These are phyloP conservation scores for Coregonus ussuriensis DNA, from an alignment of 2,797 vertebrate genomes.

Conservation along the genomic window DNA sequence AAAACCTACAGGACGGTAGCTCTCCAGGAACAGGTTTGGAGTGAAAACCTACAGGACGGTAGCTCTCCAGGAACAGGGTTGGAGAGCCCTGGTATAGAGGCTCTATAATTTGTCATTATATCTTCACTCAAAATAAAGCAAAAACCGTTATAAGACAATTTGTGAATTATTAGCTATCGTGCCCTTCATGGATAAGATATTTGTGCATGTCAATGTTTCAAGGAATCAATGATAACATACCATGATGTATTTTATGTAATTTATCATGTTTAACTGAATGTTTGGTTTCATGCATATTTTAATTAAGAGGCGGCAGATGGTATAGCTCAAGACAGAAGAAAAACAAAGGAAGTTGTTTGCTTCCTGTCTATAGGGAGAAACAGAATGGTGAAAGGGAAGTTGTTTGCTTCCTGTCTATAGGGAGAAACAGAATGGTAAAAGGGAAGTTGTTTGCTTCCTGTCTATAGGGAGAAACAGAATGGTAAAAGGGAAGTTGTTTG, in stretches of 20 bases:
- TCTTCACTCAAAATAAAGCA: not conserved
- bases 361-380: not conserved
- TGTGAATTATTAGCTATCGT: too few relatives aligned
- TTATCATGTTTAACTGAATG: not conserved
- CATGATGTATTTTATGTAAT: constrained; percentile 5
- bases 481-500: not conserved
- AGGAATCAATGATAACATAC: not conserved
- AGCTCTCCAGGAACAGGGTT: too few relatives aligned
- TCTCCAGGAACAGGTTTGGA: too few relatives aligned
- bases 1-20: too few relatives aligned
- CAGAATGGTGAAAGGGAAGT: constrained; percentile 1
- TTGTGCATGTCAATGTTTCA: not conserved
- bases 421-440: too few relatives aligned
- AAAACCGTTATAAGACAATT: too few relatives aligned
- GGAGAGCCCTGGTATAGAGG: too few relatives aligned
- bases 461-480: too few relatives aligned
- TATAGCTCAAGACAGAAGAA: not conserved
- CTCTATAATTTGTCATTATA: not conserved
- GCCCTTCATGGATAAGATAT: too few relatives aligned
- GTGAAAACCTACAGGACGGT: too few relatives aligned
- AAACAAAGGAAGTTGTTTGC: constrained; percentile 5
- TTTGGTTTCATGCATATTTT: constrained; percentile 5
- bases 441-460: not conserved
- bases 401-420: too few relatives aligned
- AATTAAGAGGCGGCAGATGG: not conserved